These are phyloP conservation scores for Dipodomys ordii DNA, from an alignment of 2,113 vertebrate genomes.

Conservation along the genomic window DNA sequence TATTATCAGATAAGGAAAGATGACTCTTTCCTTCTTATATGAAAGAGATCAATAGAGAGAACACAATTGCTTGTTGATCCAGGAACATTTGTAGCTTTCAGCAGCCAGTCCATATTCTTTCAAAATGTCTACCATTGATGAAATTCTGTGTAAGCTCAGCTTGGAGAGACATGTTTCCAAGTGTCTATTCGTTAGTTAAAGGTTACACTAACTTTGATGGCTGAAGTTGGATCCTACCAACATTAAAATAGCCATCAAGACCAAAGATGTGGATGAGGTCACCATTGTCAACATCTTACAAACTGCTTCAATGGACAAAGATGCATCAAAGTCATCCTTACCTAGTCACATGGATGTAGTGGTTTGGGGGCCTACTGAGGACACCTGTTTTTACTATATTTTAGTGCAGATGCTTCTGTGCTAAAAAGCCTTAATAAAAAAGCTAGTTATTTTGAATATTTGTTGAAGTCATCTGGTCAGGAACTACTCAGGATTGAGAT, in stretches of 20 bases:
- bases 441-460: conserved; percentile 96
- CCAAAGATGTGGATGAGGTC: background rate
- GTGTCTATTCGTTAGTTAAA: background rate
- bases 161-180: background rate
- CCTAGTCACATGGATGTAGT: conserved; percentile 92
- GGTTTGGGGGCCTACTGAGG: conserved; percentile 95
- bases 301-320: background rate
- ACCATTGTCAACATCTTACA: background rate
- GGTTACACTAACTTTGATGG: background rate
- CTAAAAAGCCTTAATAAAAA: conserved; percentile 93
- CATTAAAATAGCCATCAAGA: background rate
- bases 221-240: background rate
- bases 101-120: background rate
- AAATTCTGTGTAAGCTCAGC: background rate
- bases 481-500: conserved; percentile 84
- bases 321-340: conserved; percentile 92
- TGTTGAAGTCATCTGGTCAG: conserved; percentile 96
- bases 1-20: background rate
- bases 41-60: background rate
- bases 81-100: no score
- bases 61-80: background rate
- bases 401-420: conserved; percentile 93
- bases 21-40: background rate
- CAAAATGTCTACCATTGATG: background rate
- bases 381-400: conserved; percentile 84